Conservation (phyloP, 35 echinoderm and acorn worm genomes). For the Ophioderma brevispina region DNA sequence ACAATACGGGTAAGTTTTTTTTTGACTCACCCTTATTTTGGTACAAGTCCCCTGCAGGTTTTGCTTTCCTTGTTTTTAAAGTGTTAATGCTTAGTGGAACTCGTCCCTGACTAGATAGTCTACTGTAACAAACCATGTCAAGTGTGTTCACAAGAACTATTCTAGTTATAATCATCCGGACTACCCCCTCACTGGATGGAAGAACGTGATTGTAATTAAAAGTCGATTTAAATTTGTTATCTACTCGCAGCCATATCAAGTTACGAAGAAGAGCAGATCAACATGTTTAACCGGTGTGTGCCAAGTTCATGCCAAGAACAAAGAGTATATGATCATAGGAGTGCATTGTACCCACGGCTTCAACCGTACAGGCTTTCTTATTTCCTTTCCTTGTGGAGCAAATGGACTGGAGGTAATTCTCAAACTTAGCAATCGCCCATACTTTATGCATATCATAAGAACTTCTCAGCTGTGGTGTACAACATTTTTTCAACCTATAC, state of each 20-base stretch:
- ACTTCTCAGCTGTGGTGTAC: no score
- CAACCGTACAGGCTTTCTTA: conserved; percentile 91
- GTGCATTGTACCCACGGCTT: conserved; percentile 96
- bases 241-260: conserved; percentile 55
- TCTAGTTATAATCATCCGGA: no score
- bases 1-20: no score
- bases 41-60: no score
- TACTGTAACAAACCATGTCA: no score
- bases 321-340: conserved; percentile 68
- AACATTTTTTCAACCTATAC: no score
- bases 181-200: neutral
- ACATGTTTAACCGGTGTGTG: conserved; percentile 78
- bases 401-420: conserved; percentile 89
- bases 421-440: neutral
- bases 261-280: conserved; percentile 66
- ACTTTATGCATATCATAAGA: neutral
- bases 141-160: no score
- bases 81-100: no score
- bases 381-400: conserved; percentile 92
- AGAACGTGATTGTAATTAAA: neutral
- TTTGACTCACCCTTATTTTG: no score
- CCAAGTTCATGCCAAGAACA: conserved; percentile 69
- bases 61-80: no score
- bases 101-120: no score
- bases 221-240: neutral